These are phyloP conservation scores for Pygocentrus nattereri DNA, from an alignment of 2,797 vertebrate genomes.

Conservation along the genomic window DNA sequence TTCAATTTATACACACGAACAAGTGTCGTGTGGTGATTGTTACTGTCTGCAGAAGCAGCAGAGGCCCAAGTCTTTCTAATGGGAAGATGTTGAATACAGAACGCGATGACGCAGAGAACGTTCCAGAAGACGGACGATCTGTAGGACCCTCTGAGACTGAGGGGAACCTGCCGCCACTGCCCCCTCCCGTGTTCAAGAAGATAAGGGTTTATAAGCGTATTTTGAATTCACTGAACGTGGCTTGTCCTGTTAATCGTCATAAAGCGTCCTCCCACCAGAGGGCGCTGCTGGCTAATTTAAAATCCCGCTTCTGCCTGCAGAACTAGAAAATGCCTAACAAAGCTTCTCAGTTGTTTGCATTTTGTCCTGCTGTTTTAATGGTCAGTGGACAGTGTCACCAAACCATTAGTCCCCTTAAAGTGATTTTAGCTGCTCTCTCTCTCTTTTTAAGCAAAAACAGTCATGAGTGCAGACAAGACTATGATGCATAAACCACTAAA, in stretches of 20 bases:
- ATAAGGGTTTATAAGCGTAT: not conserved
- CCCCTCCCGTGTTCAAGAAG: not conserved
- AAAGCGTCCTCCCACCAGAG: slow-evolving; percentile 4
- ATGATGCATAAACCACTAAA: not conserved
- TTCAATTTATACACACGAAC: no score
- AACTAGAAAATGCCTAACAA: not conserved
- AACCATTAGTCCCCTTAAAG: not conserved
- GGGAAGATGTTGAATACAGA: no score
- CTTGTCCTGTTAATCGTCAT: not conserved
- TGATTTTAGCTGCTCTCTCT: not conserved
- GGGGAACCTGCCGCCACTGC: no score
- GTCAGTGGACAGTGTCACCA: not conserved
- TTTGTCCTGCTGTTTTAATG: slow-evolving; percentile 30
- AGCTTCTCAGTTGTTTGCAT: not conserved
- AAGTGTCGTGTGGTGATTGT: no score
- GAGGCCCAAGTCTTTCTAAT: no score
- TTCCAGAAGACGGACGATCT: no score
- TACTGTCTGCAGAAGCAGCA: no score
- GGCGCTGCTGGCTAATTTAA: not conserved
- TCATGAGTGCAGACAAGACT: not conserved
- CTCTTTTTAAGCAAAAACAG: not conserved
- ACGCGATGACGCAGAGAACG: no score
- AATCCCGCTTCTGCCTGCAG: not conserved
- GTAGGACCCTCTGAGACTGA: no score
- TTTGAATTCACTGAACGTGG: not conserved